Base-by-base conservation (phyloP, 2,113 vertebrate species). In the Brachyistius frenatus region DNA sequence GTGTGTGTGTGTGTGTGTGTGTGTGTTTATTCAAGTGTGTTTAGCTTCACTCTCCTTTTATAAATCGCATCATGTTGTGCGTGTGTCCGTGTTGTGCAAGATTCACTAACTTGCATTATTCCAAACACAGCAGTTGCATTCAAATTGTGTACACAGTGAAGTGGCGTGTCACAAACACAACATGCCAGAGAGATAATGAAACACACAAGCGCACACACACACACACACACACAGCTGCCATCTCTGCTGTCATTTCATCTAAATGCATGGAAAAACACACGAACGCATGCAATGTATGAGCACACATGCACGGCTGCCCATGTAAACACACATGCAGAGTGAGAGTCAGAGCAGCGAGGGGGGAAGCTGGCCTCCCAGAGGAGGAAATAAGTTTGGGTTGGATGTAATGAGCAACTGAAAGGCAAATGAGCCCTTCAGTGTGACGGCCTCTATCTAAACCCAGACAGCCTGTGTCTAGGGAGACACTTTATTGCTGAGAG, bases 321-420 rank as follows among this genome's bases (percentile, higher is more conserved):
- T 65, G 67, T 76, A 68, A 72, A 71, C 67, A 68, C 47, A 66
- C 10, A 53, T 56, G 64, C 16, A 53, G n/a, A 4, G 5, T 8
- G 37, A 66, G 16, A 82, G 60, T 36, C 3, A 11, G 50, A 66
- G 44, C 9, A 3, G 32, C 0, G 9, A 4, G 1, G 77, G 65
- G 84, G 39, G 35, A 6, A 14, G 14, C 16, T 7, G 53, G 49
- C 35, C 49, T 86, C 83, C 79, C 83, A 65, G 55, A 49, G 9
- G 84, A 85, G 86, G 84, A 85, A 89, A 86, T 85, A 84, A 80
- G 80, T 91, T 87, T 84, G 82, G 73, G 54, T 80, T 88, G 86
- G 80, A 87, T 65, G 75, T 90, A 92, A 93, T 90, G 90, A 92
- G 86, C 78, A 78, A 85, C 56, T 86, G 88, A 91, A 92, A 91